Percentiles rank a stretch among this genome's conserved stretches.
These are phyloP conservation scores for Ariolimax columbianus DNA, from an alignment of 2,888 invertebrate genomes.

Conservation along the genomic window DNA sequence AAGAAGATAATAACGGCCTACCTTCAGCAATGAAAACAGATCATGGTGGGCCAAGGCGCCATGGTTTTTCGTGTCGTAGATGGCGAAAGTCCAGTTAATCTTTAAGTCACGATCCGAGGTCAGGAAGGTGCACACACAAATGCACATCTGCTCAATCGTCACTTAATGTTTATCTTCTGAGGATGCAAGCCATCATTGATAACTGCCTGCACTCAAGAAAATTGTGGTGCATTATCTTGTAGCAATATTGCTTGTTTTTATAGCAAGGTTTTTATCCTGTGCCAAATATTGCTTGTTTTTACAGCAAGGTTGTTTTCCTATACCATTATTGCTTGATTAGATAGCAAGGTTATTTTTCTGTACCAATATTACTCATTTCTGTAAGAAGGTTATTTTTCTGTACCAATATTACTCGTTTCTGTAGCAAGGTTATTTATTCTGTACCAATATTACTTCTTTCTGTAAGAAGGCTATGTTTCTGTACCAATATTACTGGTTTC, in stretches of 20 bases:
- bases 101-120: background rate
- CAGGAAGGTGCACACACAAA: background rate
- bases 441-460: no score
- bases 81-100: background rate
- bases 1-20: no score
- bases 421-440: no score
- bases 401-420: no score
- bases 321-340: no score
- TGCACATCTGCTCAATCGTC: background rate
- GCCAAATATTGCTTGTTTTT: no score
- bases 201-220: background rate
- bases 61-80: background rate
- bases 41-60: background rate
- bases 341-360: no score
- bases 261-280: background rate
- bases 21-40: background rate
- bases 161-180: background rate
- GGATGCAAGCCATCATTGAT: background rate
- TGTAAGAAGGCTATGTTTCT: no score
- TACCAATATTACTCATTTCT: no score
- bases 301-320: no score
- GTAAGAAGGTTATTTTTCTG: no score
- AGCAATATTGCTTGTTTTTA: background rate
- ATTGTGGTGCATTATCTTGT: background rate
- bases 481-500: no score